These are phyloP conservation scores for Mormyrus proboscirostris DNA, from an alignment of 2,797 vertebrate species.

Conservation along the genomic window DNA sequence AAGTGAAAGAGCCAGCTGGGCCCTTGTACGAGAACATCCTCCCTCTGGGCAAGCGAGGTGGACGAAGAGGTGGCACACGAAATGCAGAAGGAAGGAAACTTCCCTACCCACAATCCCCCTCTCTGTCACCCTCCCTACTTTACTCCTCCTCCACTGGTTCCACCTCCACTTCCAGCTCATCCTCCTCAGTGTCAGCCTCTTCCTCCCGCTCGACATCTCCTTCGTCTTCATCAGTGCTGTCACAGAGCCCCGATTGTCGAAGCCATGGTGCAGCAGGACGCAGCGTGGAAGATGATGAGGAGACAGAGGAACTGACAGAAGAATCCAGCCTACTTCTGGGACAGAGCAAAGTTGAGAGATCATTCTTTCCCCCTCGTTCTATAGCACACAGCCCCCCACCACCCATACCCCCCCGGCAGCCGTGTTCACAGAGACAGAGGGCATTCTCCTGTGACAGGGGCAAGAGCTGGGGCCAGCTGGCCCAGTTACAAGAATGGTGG, in stretches of 20 bases:
- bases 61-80: conserved; percentile 55
- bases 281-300: conserved; percentile 53
- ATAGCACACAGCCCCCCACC: conserved; percentile 65
- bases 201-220: conserved; percentile 61
- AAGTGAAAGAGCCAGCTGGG: conserved; percentile 70
- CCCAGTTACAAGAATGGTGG: conserved; percentile 71
- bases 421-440: conserved; percentile 62
- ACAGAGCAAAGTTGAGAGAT: conserved; percentile 52
- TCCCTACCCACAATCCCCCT: conserved; percentile 56
- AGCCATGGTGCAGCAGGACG: conserved; percentile 48
- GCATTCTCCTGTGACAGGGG: conserved; percentile 65
- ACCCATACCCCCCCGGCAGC: conserved; percentile 64
- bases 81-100: conserved; percentile 57
- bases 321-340: conserved; percentile 70
- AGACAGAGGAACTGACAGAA: conserved; percentile 66
- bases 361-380: conserved; percentile 64
- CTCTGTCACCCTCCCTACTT: conserved; percentile 60
- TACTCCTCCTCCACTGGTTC: conserved; percentile 62
- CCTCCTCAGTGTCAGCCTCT: conserved; percentile 64
- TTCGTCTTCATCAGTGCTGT: conserved; percentile 64
- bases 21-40: conserved; percentile 71
- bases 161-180: conserved; percentile 54
- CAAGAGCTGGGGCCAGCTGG: conserved; percentile 58
- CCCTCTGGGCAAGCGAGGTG: conserved; percentile 63
- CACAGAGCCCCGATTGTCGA: conserved; percentile 62